These are phyloP conservation scores for Drosophila formosana DNA, from an alignment of 2,888 invertebrate species.

Conservation along the genomic window DNA sequence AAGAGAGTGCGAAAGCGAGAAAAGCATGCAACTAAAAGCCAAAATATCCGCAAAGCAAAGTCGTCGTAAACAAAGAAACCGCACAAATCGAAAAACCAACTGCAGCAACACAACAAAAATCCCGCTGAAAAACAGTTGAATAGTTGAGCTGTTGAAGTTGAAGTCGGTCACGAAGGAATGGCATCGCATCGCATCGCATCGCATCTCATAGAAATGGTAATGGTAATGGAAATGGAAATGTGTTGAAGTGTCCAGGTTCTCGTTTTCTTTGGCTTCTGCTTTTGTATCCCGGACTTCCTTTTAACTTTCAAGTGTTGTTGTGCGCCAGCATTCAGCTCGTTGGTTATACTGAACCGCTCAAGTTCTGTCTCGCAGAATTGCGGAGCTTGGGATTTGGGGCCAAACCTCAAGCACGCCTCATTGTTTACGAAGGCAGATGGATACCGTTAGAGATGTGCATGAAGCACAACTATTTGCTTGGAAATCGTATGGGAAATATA, in stretches of 20 bases:
- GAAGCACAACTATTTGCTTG: background rate
- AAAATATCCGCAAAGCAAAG: constrained; percentile 44
- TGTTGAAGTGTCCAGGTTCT: constrained; percentile 50
- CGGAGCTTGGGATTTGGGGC: background rate
- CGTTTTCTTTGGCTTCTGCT: constrained; percentile 8
- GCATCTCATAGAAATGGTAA: background rate
- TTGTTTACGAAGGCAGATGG: background rate
- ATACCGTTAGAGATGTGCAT: background rate
- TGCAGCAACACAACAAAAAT: constrained; percentile 27
- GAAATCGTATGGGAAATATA: background rate
- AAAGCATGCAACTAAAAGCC: constrained; percentile 55
- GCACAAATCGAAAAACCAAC: constrained; percentile 42
- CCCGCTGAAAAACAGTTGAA: constrained; percentile 19
- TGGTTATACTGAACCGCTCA: constrained; percentile 12
- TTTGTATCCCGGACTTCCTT: constrained; percentile 12
- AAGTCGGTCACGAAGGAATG: constrained; percentile 26
- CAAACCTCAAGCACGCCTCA: constrained; percentile 1
- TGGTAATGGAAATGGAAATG: constrained; percentile 31
- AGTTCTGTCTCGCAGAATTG: background rate
- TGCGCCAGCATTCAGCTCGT: constrained; percentile 12
- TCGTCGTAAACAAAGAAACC: constrained; percentile 56
- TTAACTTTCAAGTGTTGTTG: constrained; percentile 28
- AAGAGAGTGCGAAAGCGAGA: background rate
- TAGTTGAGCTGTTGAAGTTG: constrained; percentile 35
- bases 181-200: background rate